Conservation (phyloP, 2,797 vertebrate species). For the Chromobotia macracanthus region DNA sequence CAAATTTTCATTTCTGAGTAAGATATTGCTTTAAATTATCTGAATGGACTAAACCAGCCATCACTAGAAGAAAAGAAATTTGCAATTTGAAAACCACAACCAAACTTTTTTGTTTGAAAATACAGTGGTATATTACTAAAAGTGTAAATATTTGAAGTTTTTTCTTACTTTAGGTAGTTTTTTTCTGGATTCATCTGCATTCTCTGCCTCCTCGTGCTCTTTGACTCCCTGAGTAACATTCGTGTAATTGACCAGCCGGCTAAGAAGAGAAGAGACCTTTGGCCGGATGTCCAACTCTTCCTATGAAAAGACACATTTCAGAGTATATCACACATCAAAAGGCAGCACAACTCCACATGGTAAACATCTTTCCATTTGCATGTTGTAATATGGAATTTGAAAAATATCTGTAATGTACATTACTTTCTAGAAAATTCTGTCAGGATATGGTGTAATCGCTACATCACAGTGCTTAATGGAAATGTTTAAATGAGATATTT, state of each 20-base stretch:
- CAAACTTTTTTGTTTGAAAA: background rate
- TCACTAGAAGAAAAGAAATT: background rate
- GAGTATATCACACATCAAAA: background rate
- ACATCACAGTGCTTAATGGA: background rate
- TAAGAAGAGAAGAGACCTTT: constrained; percentile 97
- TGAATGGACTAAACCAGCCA: background rate
- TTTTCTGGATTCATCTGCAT: constrained; percentile 77
- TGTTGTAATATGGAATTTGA: no score
- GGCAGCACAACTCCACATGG: no score
- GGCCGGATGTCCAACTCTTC: constrained; percentile 97
- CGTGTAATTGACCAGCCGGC: constrained; percentile 96
- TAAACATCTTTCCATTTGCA: no score
- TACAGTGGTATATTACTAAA: background rate
- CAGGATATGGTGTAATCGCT: background rate
- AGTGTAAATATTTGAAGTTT: background rate
- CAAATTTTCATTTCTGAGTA: background rate
- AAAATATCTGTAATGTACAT: no score
- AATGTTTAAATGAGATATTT: background rate
- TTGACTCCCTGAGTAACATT: constrained; percentile 96
- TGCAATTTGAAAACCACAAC: no score
- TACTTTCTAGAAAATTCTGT: no score
- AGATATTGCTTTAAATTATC: background rate
- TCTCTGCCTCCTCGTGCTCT: constrained; percentile 97
- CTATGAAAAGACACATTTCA: constrained; percentile 67
- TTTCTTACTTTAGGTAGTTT: constrained; percentile 87